Percentiles rank a stretch among this genome's conserved stretches.
Evolutionary conservation across 2,113 vertebrate genomes (phyloP).

Genomic region (Gallinago media): DNA sequence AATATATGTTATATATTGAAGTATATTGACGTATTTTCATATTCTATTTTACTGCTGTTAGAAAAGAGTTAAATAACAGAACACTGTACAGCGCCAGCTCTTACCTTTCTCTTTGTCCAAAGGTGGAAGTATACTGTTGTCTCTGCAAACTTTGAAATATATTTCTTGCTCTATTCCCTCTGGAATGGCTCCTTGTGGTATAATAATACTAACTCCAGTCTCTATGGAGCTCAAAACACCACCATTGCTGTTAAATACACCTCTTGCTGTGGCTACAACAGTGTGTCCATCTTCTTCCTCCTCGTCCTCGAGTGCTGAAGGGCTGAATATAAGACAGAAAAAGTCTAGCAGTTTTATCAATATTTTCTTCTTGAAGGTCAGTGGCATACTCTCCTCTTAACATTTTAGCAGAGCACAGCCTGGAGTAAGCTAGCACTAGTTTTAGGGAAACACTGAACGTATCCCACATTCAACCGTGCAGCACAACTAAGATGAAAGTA

Average conservation of each 20-base stretch:
- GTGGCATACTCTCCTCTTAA: background rate
- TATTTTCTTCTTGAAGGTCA: background rate
- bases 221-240: slow-evolving; percentile 97
- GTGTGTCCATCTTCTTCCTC: slow-evolving; percentile 98
- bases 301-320: slow-evolving; percentile 93
- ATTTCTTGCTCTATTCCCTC: slow-evolving; percentile 98
- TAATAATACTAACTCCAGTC: slow-evolving; percentile 98
- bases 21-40: background rate
- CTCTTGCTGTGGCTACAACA: slow-evolving; percentile 95
- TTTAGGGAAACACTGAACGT: background rate
- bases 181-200: slow-evolving; percentile 97
- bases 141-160: slow-evolving; percentile 99
- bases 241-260: slow-evolving; percentile 96
- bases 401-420: background rate
- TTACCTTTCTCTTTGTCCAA: slow-evolving; percentile 99
- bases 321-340: slow-evolving; percentile 77
- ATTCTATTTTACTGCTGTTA: background rate
- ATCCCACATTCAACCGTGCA: rapidly evolving
- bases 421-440: background rate
- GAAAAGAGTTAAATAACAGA: background rate
- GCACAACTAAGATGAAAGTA: background rate
- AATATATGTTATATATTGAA: rapidly evolving
- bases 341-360: background rate
- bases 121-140: slow-evolving; percentile 98
- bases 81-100: background rate